Percentiles rank a stretch among this genome's conserved stretches.
Evolutionary conservation across 2,888 invertebrate species (phyloP).

Genomic region (Scaptomyza tumidula): DNA sequence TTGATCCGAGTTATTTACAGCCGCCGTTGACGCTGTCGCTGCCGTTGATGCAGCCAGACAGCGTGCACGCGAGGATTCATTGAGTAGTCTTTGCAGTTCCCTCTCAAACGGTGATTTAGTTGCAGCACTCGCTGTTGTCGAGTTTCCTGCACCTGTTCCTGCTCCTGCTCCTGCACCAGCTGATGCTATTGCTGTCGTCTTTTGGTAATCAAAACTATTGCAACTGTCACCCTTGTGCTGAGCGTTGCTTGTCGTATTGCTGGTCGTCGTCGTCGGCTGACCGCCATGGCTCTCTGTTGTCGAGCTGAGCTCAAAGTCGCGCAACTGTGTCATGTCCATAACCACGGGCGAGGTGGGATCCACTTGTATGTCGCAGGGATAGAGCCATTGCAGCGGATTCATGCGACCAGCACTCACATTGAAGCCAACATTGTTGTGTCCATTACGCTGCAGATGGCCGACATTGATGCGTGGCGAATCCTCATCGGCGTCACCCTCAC

Average conservation of each 20-base stretch:
- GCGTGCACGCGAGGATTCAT: constrained; percentile 86
- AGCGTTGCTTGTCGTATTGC: constrained; percentile 84
- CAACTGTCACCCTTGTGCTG: constrained; percentile 88
- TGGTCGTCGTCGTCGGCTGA: constrained; percentile 84
- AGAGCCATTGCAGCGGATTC: constrained; percentile 87
- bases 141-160: neutral
- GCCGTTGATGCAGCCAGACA: constrained; percentile 64
- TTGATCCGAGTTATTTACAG: constrained; percentile 55
- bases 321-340: constrained; percentile 82
- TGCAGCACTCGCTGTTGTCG: constrained; percentile 71
- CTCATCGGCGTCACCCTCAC: constrained; percentile 86
- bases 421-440: constrained; percentile 25
- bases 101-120: constrained; percentile 90
- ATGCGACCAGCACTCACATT: constrained; percentile 53
- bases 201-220: constrained; percentile 87
- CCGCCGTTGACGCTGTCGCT: constrained; percentile 32
- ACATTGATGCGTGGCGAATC: constrained; percentile 81
- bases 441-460: constrained; percentile 70
- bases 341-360: constrained; percentile 83
- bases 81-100: constrained; percentile 91
- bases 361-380: constrained; percentile 88
- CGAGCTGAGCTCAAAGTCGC: constrained; percentile 84
- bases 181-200: constrained; percentile 38
- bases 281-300: constrained; percentile 85
- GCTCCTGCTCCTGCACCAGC: neutral